Evolutionary conservation across 2,888 invertebrate genomes (phyloP).

Genomic region (Mactromeris polynyma): DNA sequence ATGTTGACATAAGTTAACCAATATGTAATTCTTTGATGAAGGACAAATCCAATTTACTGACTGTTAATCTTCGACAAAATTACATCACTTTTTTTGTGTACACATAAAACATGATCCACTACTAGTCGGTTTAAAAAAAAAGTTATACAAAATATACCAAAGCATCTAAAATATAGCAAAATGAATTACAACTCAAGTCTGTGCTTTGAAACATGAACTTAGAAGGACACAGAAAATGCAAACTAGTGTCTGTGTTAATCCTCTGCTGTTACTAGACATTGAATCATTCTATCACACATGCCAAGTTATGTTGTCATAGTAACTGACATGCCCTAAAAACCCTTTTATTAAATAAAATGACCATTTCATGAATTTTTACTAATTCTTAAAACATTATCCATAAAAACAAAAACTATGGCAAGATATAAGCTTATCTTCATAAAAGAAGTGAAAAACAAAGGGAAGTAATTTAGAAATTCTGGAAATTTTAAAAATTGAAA

Average conservation of each 20-base stretch:
- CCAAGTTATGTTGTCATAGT: neutral
- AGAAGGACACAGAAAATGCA: neutral
- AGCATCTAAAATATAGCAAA: neutral
- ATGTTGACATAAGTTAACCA: too few species aligned
- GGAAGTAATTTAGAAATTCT: neutral
- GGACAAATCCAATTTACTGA: too few species aligned
- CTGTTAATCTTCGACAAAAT: too few species aligned
- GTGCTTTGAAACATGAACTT: neutral
- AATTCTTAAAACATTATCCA: too few species aligned
- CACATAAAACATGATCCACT: neutral
- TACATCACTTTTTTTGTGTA: too few species aligned
- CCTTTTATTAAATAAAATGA: neutral
- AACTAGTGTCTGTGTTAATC: neutral
- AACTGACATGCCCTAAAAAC: neutral
- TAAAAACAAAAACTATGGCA: too few species aligned
- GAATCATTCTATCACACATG: neutral
- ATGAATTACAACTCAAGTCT: neutral
- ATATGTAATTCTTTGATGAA: too few species aligned
- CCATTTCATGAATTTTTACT: too few species aligned
- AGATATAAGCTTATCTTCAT: too few species aligned
- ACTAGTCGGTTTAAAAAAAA: neutral
- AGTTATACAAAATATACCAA: neutral
- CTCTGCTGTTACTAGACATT: neutral
- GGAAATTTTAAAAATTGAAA: neutral
- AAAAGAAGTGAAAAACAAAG: neutral